Base-by-base conservation (phyloP, 2,113 vertebrate genomes). In the Panurus biarmicus region DNA sequence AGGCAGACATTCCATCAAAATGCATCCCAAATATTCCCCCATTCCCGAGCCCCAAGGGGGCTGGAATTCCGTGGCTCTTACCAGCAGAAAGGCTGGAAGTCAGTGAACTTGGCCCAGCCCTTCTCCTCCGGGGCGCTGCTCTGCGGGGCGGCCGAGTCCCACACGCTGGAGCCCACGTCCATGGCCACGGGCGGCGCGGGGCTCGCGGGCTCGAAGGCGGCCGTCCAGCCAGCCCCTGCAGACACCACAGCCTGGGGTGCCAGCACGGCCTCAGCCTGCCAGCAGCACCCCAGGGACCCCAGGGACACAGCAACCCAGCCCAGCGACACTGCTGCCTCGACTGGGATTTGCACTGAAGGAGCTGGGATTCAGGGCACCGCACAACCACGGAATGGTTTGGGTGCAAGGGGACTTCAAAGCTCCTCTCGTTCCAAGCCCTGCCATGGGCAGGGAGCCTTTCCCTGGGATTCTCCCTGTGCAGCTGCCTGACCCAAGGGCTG, bases 61-160 rank as follows among this genome's bases (percentile, higher is more conserved):
- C 1, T 1, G 35, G 19, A 5, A 10, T 40, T 6, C 33, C 0
- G 1, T 4, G 36, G 7, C 51, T 51, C 97, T 98, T 78, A 99
- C 99, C 99, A 98, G 90, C 98, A 98, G 95, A 99, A 99, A 25
- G 98, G 98, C 95, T 99, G 99, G 95, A 99, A 99, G 97, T 99
- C 98, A 0, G 98, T 98, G 85, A 99, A 99, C 90, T 97, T 98
- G 76, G 99, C 98, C 99, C 99, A 99, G 76, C 98, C 98, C 31
- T 98, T 98, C 71, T 97, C 98, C 85, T 98, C 98, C 0, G 96
- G 82, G 21, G 97, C 54, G 7, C 95, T 57, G 24, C 57, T 62
- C 33, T 95, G 82, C 0, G 97, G 88, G 1, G 87, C 29, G 3
- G 98, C 86, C 3, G 96, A 97, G 17, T 98, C 98, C 99, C 99